Evolutionary conservation across 2,113 vertebrate species (phyloP), one percentile per base, ranked within the genome.

Genomic region (Brachionichthys hirsutus): DNA sequence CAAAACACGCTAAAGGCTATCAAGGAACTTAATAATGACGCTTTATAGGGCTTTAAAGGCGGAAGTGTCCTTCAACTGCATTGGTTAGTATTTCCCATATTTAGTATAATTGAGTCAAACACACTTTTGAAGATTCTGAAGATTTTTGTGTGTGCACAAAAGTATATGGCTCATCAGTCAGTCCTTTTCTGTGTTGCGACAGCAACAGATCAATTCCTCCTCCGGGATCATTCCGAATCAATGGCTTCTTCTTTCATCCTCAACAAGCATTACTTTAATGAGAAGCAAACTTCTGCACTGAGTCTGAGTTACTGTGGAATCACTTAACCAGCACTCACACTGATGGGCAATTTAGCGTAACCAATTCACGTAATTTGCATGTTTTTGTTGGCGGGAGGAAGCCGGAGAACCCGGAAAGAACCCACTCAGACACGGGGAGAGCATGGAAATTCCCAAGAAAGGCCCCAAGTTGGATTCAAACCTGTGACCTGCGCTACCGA

Each of bases 231-330:
- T 62, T 47, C 69, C 49, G 53, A 83, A 70, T 84, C 75, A 66
- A 77, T 80, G 49, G 62, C 55, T 57, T 71, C 16, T 51, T 62
- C 58, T 46, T 43, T 60, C 34, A 16, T 74, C 68, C 67, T 76
- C 65, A 59, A 56, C 75, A 63, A 68, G 62, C 75, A 81, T 81
- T 82, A 84, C 67, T 77, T 73, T 77, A 77, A 75, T 79, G 60
- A 72, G 57, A 84, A n/a, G 61, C 62, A 73, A 74, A 80, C 45
- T 50, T 70, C 64, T 67, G 61, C 49, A 55, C 13, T 18, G 38
- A 17, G n/a, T 46, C 24, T 36, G n/a, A 13, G 49, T 19, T 67
- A 79, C 52, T 73, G 48, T 54, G n/a, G 70, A 62, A 64, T 66
- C 12, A 61, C 47, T 56, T 38, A 22, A 51, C 35, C 46, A 50